Base-by-base conservation (phyloP, 2,113 vertebrate genomes). In the Pomatostomus ruficeps region DNA sequence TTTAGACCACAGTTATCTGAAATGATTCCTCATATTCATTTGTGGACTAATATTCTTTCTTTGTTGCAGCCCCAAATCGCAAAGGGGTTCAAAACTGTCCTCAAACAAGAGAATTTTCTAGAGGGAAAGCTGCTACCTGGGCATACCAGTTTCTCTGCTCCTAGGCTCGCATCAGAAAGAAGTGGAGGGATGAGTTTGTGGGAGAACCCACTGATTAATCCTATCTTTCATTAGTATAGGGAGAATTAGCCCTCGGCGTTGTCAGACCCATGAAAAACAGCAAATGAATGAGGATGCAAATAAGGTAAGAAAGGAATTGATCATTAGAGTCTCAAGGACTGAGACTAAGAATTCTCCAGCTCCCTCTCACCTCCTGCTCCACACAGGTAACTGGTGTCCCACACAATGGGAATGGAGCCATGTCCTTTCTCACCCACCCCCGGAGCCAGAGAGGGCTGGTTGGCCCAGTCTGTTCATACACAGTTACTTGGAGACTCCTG, bases 31-130 rank as follows among this genome's bases (percentile, higher is more conserved):
- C 21, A 15, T 24, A 42, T 33, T 57, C 2, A 5, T 38, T 86
- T 63, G 14, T 3, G 5, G 48, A 49, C 24, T 57, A 65, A 70
- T 25, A 66, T 3, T 17, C 4, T 83, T 7, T 43, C 35, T 74
- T 91, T 82, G n/a, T 78, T 92, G 89, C 40, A 67, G 43, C 18
- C 48, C 48, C 7, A 71, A 80, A 92, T 78, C 22, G 73, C 38
- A 68, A 87, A 95, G 12, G 7, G 9, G 6, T 40, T 29, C 1
- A 79, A 67, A 95, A 59, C 31, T 14, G 2, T 21, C 40, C 36
- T 33, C 5, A 45, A 80, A 63, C 1, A 73, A 45, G 33, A 35
- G 29, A 35, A 49, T 92, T 89, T 89, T 89, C 61, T 80, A 19
- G 24, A 88, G 24, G n/a, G n/a, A 87, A 92, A 70, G 24, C 25